Evolutionary conservation across 2,888 invertebrate species (phyloP), one percentile per base, ranked within the genome.

Genomic region (Matsumyia berberina): DNA sequence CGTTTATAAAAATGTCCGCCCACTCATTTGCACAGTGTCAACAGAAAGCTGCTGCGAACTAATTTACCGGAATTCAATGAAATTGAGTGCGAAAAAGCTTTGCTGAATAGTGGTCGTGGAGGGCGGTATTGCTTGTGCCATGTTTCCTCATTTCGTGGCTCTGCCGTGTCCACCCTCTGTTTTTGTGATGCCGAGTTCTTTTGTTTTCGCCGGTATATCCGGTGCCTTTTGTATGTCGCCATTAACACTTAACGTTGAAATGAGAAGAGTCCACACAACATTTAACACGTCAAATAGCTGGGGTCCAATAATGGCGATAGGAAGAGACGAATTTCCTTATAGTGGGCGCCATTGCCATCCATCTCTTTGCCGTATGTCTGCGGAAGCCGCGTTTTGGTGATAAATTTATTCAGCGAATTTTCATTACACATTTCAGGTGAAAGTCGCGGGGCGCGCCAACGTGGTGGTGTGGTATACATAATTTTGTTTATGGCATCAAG

Each of bases 41-140:
- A 85, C 80, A 80, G 80, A 70, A 74, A 53, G 74, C 69, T 69
- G 76, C 86, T 87, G 86, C 86, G 87, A 88, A 88, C 88, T 88
- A 88, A 89, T 89, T 89, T 88, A 88, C 86, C 87, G 88, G 88
- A 87, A 88, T 88, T 87, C 88, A 88, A 88, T 88, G 89, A 89
- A 89, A 89, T 89, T 88, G 88, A 88, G 88, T 88, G 88, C 87
- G 88, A 88, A 88, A 87, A 82, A 87, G 86, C 87, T 78, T 85
- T 64, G 79, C 58, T 66, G 62, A 57, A 58, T 64, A 58, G 44
- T 60, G 74, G 69, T 82, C 46, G 29, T 57, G 39, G 31, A 12
- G 62, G 79, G 49, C 24, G 79, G 39, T 33, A 58, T 73, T 57
- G 42, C 66, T 51, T 44, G 24, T 24, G 46, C 39, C 53, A 39